Percentiles rank a stretch among this genome's conserved stretches.
phyloP scores from a whole-genome alignment of 2,113 vertebrate genomes.

The Seriola dumerili region DNA sequence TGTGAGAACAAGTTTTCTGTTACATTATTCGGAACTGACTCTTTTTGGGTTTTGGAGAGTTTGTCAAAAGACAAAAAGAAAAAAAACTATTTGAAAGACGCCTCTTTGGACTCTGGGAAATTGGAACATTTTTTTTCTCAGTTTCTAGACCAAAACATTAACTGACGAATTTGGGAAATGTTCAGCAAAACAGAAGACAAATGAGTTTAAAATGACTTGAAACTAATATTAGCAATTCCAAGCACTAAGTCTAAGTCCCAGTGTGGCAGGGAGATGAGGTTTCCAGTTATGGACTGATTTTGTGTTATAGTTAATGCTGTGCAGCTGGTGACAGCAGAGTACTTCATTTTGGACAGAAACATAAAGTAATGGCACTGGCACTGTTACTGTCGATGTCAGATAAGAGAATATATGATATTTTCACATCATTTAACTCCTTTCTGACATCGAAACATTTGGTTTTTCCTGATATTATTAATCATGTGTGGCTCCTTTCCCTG shows the following conservation, averaged over 20 bases:
- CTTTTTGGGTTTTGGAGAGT: too few species aligned
- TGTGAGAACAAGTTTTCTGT: too few species aligned
- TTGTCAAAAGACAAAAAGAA: too few species aligned
- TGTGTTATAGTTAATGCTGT: conserved; percentile 24
- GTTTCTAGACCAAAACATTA: background rate
- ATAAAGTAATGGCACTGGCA: conserved; percentile 28
- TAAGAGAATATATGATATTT: conserved; percentile 31
- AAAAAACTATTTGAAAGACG: background rate
- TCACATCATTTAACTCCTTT: conserved; percentile 27
- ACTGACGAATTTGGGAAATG: background rate
- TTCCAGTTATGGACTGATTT: conserved; percentile 22
- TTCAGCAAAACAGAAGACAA: background rate
- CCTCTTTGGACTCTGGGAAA: background rate
- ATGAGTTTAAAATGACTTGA: background rate
- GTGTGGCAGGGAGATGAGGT: background rate
- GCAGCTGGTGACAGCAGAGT: conserved; percentile 37
- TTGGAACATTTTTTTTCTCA: background rate
- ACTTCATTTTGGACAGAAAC: conserved; percentile 26
- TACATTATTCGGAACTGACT: too few species aligned
- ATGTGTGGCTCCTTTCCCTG: conserved; percentile 7
- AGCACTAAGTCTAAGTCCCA: conserved; percentile 1
- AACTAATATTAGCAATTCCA: background rate
- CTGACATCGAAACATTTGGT: conserved; percentile 26
- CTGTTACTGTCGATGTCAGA: conserved; percentile 12
- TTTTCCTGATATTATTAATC: conserved; percentile 28